Evolutionary conservation across 2,888 invertebrate genomes (phyloP).

Genomic region (Acholoe squamosa): DNA sequence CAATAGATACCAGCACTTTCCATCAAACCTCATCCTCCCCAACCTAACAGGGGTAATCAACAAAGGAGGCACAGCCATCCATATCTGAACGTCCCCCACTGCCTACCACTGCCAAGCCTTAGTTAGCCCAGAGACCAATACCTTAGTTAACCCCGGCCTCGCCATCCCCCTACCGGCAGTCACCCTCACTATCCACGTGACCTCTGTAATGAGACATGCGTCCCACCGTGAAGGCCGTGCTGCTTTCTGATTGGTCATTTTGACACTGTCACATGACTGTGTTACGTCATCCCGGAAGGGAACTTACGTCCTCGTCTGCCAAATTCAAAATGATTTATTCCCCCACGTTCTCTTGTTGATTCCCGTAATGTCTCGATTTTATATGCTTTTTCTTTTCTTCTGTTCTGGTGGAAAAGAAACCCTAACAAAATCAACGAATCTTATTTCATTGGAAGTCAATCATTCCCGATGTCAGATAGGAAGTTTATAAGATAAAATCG

Average conservation of each 20-base stretch:
- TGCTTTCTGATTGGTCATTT: slow-evolving; percentile 14
- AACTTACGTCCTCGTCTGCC: background rate
- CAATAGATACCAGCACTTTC: background rate
- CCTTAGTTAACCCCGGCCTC: background rate
- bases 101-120: background rate
- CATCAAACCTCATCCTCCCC: background rate
- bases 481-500: no score
- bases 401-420: no score
- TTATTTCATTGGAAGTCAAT: no score
- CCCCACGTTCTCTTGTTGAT: no score
- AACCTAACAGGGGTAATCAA: background rate
- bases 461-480: no score
- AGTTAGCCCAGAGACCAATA: background rate
- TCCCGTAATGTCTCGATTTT: no score
- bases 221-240: background rate
- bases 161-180: background rate
- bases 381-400: no score
- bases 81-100: background rate
- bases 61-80: background rate
- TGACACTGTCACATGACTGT: background rate
- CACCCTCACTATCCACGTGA: background rate
- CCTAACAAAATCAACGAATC: no score
- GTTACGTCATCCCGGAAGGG: background rate
- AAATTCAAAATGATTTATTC: no score
- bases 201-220: background rate